phyloP scores from a whole-genome alignment of 2,113 vertebrate genomes.

The Pachyramphus minor region DNA sequence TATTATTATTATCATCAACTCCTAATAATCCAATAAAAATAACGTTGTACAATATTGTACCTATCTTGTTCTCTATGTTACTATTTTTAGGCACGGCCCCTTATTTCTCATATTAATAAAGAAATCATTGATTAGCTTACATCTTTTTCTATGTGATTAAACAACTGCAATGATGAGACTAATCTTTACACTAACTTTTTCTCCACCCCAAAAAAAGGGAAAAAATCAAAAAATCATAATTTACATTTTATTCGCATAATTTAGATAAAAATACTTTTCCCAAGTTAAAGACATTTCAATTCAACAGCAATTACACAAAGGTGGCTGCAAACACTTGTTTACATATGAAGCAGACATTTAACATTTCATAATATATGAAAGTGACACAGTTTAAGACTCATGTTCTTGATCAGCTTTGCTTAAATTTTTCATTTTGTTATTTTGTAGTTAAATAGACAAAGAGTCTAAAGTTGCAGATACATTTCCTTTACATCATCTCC shows the following conservation, averaged over 20 bases:
- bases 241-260: background rate
- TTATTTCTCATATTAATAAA: background rate
- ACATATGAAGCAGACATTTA: background rate
- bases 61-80: background rate
- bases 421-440: background rate
- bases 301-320: background rate
- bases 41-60: background rate
- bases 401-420: background rate
- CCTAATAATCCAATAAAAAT: background rate
- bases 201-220: rapidly evolving
- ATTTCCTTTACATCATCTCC: background rate
- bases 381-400: rapidly evolving
- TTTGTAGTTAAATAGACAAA: background rate
- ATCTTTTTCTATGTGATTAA: background rate
- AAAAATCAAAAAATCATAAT: background rate
- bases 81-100: background rate
- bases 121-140: background rate
- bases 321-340: background rate
- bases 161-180: background rate
- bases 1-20: background rate
- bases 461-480: background rate
- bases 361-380: background rate
- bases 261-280: background rate
- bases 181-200: background rate
- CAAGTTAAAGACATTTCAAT: background rate